Evolutionary conservation across 2,113 vertebrate genomes (phyloP).

Genomic region (Caranx melampygus): DNA sequence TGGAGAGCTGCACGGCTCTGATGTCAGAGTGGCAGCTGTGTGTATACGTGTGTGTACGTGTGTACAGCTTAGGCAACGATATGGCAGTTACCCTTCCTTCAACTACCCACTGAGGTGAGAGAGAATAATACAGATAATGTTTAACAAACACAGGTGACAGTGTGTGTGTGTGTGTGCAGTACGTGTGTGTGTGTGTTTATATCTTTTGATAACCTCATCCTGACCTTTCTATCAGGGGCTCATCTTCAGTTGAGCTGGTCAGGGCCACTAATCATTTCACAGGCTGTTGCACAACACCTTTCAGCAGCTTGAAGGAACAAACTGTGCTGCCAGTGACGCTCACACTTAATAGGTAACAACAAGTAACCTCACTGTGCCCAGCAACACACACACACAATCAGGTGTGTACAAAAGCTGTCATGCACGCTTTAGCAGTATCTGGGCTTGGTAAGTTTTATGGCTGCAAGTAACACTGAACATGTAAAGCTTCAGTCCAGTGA

Average conservation of each 20-base stretch:
- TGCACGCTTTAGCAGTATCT: constrained; percentile 31
- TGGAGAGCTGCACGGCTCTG: constrained; percentile 7
- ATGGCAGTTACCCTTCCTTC: constrained; percentile 47
- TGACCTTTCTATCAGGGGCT: constrained; percentile 50
- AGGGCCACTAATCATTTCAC: constrained; percentile 61
- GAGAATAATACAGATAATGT: constrained; percentile 50
- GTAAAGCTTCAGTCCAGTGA: constrained; percentile 13
- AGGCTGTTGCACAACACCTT: constrained; percentile 64
- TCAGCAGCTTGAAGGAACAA: constrained; percentile 60
- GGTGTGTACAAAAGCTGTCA: not conserved
- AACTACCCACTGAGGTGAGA: constrained; percentile 34
- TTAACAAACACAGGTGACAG: constrained; percentile 60
- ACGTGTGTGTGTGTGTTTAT: constrained; percentile 20
- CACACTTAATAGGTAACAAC: constrained; percentile 42
- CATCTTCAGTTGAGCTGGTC: constrained; percentile 48
- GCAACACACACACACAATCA: not conserved
- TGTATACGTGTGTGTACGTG: constrained; percentile 29
- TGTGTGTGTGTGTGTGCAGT: constrained; percentile 6
- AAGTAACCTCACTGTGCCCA: constrained; percentile 14
- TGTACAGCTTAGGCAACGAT: constrained; percentile 13
- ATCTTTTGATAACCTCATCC: constrained; percentile 49
- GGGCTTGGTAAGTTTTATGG: constrained; percentile 2
- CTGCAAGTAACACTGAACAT: not conserved
- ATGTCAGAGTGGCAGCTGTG: constrained; percentile 43
- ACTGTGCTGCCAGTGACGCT: constrained; percentile 56